Conservation (phyloP, 1,140 invertebrate species). For the Heterodera schachtii region DNA sequence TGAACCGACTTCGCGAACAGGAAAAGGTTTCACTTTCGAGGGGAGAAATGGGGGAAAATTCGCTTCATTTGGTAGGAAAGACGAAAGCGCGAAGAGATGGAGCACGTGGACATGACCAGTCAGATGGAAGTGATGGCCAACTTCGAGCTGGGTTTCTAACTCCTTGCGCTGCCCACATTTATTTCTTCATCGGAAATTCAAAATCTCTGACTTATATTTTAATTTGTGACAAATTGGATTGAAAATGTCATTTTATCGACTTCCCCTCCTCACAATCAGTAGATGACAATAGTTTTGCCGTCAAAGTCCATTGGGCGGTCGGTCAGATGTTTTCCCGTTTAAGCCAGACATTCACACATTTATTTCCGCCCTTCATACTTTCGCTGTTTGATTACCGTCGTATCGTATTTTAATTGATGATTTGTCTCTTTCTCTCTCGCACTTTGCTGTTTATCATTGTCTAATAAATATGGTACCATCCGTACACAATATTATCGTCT, state of each 20-base stretch:
- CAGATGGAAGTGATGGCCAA: slow-evolving; percentile 59
- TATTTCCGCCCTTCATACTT: neutral
- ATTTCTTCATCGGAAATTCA: neutral
- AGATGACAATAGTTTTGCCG: neutral
- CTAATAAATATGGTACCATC: slow-evolving; percentile 19
- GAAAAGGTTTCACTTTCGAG: slow-evolving; percentile 34
- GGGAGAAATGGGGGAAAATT: neutral
- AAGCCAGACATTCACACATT: neutral
- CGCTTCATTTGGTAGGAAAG: slow-evolving; percentile 38
- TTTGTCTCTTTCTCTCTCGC: slow-evolving; percentile 10
- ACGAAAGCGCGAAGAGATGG: slow-evolving; percentile 51
- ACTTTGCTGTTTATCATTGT: slow-evolving; percentile 11
- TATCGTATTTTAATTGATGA: neutral
- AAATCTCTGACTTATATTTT: neutral
- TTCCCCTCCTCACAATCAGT: neutral
- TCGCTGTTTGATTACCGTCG: neutral
- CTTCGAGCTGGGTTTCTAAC: slow-evolving; percentile 46
- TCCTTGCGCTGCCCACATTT: neutral
- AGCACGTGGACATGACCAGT: slow-evolving; percentile 43
- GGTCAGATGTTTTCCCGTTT: neutral
- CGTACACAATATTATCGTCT: neutral
- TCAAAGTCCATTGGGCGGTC: neutral
- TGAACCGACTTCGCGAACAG: slow-evolving; percentile 29
- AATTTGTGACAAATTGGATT: neutral
- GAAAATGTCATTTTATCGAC: neutral